Percentiles rank a stretch among this genome's conserved stretches.
These are phyloP conservation scores for Porphyrio hochstetteri DNA, from an alignment of 2,113 vertebrate species.

Conservation along the genomic window DNA sequence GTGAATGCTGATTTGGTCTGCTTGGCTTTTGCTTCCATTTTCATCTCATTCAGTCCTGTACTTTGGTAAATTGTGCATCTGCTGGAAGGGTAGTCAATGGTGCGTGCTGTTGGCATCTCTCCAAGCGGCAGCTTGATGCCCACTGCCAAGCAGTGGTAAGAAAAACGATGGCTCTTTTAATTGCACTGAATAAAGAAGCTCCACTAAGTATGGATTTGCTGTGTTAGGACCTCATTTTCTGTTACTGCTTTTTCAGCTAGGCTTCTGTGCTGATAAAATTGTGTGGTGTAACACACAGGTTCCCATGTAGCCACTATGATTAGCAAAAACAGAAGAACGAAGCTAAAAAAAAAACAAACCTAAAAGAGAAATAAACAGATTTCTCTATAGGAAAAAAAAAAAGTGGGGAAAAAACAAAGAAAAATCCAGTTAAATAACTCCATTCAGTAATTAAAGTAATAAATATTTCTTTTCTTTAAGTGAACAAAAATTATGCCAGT, in stretches of 20 bases:
- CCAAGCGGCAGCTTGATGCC: slow-evolving; percentile 5
- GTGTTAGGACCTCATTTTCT: neutral
- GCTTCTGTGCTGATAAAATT: neutral
- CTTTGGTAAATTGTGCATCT: neutral
- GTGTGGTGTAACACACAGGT: neutral
- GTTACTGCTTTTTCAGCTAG: neutral
- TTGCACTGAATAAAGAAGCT: neutral
- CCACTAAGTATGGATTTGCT: neutral
- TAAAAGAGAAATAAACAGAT: neutral
- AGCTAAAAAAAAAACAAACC: neutral
- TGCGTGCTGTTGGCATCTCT: neutral
- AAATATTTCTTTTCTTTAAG: neutral
- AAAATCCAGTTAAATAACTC: neutral
- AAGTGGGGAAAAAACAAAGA: neutral
- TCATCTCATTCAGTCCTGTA: neutral
- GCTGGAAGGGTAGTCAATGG: neutral
- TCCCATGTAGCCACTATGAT: neutral
- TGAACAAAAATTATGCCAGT: neutral
- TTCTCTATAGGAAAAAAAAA: neutral
- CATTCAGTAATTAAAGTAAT: neutral
- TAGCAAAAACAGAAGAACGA: neutral
- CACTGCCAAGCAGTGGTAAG: neutral
- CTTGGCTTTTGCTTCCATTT: neutral
- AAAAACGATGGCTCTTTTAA: slow-evolving; percentile 33
- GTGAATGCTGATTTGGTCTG: neutral